Base-by-base conservation (phyloP, 2,797 vertebrate genomes). In the Melanotaenia maccullochi region DNA sequence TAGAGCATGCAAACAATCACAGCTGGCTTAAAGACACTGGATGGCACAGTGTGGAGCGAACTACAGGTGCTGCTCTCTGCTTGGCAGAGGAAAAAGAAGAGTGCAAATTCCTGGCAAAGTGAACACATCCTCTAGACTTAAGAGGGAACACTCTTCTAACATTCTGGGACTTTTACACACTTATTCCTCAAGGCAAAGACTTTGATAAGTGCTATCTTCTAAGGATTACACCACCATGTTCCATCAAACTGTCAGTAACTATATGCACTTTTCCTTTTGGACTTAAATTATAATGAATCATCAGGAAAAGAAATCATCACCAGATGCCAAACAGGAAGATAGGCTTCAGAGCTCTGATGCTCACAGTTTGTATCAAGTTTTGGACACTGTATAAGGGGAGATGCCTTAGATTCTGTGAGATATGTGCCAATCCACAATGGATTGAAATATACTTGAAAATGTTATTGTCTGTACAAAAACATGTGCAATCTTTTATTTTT, bases 391-490 rank as follows among this genome's bases (percentile, higher is more conserved):
- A 95, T 89, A 87, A 92, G 90, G 87, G 85, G 88, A 91, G 90
- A 91, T 88, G 90, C 92, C 88, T 94, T 93, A 79, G 82, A 92
- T 93, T 89, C 78, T 92, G 83, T 88, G 89, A 90, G 75, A 90
- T 87, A 83, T 92, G 90, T 93, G 84, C 86, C 87, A 89, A 78
- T 94, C 91, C 92, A 80, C 63, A 82, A 89, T 87, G 93, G 94
- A 93, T 89, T 92, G 91, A 93, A 92, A 85, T 92, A 92, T 94
- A 95, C 94, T 95, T 95, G 95, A 95, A 95, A 86, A 85, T 93
- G 76, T 90, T 88, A 85, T 91, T 91, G 82, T 94, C 92, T 93
- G 88, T 94, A 94, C 78, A 93, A 90, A 94, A 91, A 87, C 88
- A 93, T 79, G 94, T 95, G 95, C 95, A 95, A 95, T 95, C 90